These are phyloP conservation scores for Rotaria socialis DNA, from an alignment of 2,888 invertebrate species.

Conservation along the genomic window DNA sequence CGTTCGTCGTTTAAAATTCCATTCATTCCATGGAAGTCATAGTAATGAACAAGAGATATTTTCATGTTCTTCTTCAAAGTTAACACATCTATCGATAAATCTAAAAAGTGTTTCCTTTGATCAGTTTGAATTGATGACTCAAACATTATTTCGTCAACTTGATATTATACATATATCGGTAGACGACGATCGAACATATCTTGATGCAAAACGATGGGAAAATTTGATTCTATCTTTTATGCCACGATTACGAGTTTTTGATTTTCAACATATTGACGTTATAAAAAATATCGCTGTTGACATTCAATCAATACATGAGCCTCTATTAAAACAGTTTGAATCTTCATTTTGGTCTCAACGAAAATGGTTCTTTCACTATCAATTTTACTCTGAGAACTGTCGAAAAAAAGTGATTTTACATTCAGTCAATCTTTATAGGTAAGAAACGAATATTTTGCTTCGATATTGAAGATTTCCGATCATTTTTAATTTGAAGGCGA, in stretches of 20 bases:
- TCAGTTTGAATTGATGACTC: not conserved
- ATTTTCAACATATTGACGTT: not conserved
- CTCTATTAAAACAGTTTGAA: not conserved
- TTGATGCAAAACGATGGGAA: too few species aligned
- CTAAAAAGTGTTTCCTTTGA: not conserved
- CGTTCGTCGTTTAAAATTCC: not conserved
- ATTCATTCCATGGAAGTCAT: not conserved
- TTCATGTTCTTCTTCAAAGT: not conserved
- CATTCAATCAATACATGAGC: too few species aligned
- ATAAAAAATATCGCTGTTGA: not conserved
- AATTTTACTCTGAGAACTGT: not conserved
- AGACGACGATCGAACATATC: too few species aligned
- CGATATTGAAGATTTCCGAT: not conserved
- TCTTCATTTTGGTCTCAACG: not conserved
- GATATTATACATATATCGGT: too few species aligned
- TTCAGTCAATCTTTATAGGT: not conserved
- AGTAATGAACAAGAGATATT: not conserved
- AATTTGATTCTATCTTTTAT: too few species aligned
- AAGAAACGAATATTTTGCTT: not conserved
- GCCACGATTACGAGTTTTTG: not conserved
- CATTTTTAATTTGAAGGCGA: not conserved
- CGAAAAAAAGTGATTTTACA: not conserved
- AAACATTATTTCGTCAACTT: not conserved
- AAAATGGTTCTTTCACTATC: not conserved
- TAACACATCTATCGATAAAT: not conserved